Evolutionary conservation across 2,113 vertebrate species (phyloP).

Genomic region (Tachysurus fulvidraco): DNA sequence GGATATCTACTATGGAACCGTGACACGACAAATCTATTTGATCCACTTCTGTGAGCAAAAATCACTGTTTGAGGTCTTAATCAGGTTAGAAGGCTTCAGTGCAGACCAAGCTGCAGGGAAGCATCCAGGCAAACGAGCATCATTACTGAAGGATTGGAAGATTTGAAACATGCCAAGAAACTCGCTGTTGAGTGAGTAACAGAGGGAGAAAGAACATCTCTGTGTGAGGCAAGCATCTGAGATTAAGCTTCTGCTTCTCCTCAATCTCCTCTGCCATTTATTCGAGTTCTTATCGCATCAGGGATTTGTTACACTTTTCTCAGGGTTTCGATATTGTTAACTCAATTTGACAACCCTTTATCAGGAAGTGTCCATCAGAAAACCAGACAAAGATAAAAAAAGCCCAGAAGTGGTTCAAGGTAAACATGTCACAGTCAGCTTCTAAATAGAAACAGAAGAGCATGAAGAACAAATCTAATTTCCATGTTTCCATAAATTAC

Average conservation of each 20-base stretch:
- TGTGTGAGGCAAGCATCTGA: conserved; percentile 26
- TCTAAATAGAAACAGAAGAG: conserved; percentile 9
- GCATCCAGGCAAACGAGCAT: conserved; percentile 35
- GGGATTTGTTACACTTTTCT: conserved; percentile 41
- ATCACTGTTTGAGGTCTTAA: conserved; percentile 46
- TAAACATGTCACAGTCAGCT: background rate
- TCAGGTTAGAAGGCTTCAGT: conserved; percentile 31
- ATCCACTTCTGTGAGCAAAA: conserved; percentile 30
- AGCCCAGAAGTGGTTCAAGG: background rate
- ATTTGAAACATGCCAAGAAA: conserved; percentile 42
- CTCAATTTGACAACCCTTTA: conserved; percentile 37
- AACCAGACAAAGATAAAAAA: conserved; percentile 6
- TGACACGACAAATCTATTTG: conserved; percentile 5
- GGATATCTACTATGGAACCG: conserved; percentile 32
- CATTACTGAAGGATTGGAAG: conserved; percentile 36
- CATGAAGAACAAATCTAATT: background rate
- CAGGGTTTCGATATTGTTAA: conserved; percentile 33
- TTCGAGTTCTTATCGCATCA: conserved; percentile 37
- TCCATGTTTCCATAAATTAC: conserved; percentile 24
- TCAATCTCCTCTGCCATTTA: conserved; percentile 22
- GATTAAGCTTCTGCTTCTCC: conserved; percentile 41
- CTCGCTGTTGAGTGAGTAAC: conserved; percentile 15
- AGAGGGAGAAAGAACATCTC: conserved; percentile 35
- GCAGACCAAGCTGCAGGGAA: conserved; percentile 27
- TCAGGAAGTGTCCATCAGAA: conserved; percentile 24